phyloP scores from a whole-genome alignment of 2,113 vertebrate genomes.

The Hippocampus zosterae region DNA sequence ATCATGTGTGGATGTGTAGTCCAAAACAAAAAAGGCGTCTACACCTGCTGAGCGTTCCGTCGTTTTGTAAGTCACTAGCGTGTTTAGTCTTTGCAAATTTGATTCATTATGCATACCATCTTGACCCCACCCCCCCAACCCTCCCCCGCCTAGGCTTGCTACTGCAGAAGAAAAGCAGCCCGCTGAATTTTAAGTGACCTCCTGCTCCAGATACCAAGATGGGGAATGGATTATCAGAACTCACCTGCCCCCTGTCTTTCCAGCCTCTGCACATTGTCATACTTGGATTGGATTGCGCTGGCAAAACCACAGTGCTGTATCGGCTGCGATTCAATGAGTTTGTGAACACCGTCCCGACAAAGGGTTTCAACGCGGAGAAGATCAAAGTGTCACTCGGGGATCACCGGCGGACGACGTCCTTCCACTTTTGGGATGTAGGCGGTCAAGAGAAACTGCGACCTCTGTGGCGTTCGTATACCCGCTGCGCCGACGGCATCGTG shows the following conservation, averaged over 20 bases:
- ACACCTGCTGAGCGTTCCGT: neutral
- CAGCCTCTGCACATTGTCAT: conserved; percentile 93
- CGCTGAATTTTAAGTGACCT: neutral
- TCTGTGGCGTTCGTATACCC: conserved; percentile 94
- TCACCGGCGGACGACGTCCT: conserved; percentile 81
- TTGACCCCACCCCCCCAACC: no score
- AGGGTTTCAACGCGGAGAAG: conserved; percentile 95
- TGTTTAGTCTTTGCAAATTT: neutral
- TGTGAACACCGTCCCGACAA: conserved; percentile 95
- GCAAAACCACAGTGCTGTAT: conserved; percentile 94
- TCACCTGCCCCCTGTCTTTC: conserved; percentile 80
- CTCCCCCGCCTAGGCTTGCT: neutral
- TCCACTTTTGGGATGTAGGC: conserved; percentile 97
- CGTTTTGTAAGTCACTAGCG: neutral
- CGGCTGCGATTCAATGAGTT: conserved; percentile 95
- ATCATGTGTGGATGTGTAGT: neutral
- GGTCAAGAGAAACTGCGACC: conserved; percentile 97
- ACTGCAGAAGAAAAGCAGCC: neutral
- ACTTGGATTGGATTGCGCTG: conserved; percentile 88
- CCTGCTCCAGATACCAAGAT: conserved; percentile 67
- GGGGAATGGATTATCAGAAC: conserved; percentile 95
- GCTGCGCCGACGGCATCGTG: conserved; percentile 96
- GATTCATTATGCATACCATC: neutral
- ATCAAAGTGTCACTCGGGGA: conserved; percentile 84
- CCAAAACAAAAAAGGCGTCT: neutral